Conservation (phyloP, 2,797 vertebrate genomes). For the Pogonophryne albipinna region DNA sequence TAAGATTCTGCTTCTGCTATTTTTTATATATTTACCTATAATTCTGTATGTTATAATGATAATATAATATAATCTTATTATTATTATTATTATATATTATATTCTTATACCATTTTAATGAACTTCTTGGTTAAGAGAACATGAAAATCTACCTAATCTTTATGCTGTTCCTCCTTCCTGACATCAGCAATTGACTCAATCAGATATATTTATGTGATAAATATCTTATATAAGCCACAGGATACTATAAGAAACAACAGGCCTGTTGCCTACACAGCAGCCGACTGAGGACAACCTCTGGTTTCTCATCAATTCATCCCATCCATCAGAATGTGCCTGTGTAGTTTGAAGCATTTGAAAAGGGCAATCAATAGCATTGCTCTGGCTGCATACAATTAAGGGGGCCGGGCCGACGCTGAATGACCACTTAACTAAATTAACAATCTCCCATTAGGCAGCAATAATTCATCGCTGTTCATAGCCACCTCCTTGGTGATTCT, state of each 20-base stretch:
- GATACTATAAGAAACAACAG: background rate
- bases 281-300: constrained; percentile 18
- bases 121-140: background rate
- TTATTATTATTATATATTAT: background rate
- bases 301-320: constrained; percentile 21
- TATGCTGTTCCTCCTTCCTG: background rate
- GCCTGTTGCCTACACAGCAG: constrained; percentile 1
- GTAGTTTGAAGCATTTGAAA: constrained; percentile 48
- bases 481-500: constrained; percentile 27
- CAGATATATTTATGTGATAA: background rate
- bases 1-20: background rate
- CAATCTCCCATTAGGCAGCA: constrained; percentile 45
- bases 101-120: background rate
- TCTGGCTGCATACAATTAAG: constrained; percentile 41
- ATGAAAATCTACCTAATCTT: background rate
- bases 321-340: constrained; percentile 41
- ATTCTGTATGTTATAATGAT: background rate
- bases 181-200: background rate
- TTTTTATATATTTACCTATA: background rate
- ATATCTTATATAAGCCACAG: background rate
- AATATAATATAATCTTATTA: background rate
- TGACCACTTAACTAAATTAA: constrained; percentile 74
- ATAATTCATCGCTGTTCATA: constrained; percentile 56
- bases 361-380: constrained; percentile 59
- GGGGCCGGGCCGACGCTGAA: constrained; percentile 34